A percentile compares a stretch with the other conserved stretches of the same genome.
Evolutionary conservation across 2,113 vertebrate genomes (phyloP).

Genomic region (Myrmecobius fasciatus): DNA sequence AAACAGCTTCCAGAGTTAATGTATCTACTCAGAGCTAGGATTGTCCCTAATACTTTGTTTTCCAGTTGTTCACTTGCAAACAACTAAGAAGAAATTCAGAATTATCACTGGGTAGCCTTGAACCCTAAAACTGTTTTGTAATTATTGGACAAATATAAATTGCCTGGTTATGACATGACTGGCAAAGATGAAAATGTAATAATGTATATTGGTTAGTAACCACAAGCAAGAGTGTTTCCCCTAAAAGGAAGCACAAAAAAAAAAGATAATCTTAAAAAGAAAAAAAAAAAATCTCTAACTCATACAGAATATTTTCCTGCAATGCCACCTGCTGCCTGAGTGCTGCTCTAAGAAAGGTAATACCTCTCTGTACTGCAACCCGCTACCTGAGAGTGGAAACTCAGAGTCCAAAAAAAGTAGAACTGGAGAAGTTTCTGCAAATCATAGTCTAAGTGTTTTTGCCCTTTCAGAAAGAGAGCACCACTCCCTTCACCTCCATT

Average conservation of each 20-base stretch:
- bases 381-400: not conserved
- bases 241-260: not conserved
- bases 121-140: not conserved
- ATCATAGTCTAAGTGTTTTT: not conserved
- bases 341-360: not conserved
- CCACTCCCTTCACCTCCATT: not conserved
- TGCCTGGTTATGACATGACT: not conserved
- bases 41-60: too few relatives aligned
- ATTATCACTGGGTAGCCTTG: too few relatives aligned
- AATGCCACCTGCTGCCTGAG: not conserved
- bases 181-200: not conserved
- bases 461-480: not conserved
- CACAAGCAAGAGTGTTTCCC: not conserved
- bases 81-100: too few relatives aligned
- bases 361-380: not conserved
- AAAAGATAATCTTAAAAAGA: not conserved
- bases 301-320: not conserved
- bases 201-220: not conserved
- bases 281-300: not conserved
- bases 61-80: too few relatives aligned
- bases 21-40: too few relatives aligned
- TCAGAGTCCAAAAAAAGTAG: not conserved
- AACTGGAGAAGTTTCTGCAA: not conserved
- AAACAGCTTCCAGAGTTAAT: too few relatives aligned
- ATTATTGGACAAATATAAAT: not conserved